These are phyloP conservation scores for Habropoda laboriosa DNA, from an alignment of 1,140 invertebrate species.

Conservation along the genomic window DNA sequence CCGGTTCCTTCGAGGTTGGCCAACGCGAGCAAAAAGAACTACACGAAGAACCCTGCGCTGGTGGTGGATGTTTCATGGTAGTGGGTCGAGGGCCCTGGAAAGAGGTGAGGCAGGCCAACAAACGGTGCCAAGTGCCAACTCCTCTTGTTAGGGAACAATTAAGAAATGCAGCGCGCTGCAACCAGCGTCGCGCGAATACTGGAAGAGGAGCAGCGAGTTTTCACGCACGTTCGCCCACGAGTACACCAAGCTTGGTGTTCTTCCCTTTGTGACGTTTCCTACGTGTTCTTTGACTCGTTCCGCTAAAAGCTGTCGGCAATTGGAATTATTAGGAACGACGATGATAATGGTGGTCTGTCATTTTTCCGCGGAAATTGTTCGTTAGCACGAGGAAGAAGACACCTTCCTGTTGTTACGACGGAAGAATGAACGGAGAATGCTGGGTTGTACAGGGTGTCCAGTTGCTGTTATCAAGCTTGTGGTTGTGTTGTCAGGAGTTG, in stretches of 20 bases:
- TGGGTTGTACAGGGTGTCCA: too few relatives aligned
- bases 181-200: constrained; percentile 49
- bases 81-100: constrained; percentile 64
- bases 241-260: neutral
- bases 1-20: constrained; percentile 33
- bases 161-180: constrained; percentile 74
- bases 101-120: constrained; percentile 68
- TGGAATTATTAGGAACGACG: constrained; percentile 28
- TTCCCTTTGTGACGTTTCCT: neutral
- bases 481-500: too few relatives aligned
- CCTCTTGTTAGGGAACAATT: constrained; percentile 78
- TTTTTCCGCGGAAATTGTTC: neutral
- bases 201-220: constrained; percentile 49
- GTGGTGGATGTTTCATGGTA: constrained; percentile 56
- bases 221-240: constrained; percentile 40
- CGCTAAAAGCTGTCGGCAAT: constrained; percentile 40
- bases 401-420: too few relatives aligned
- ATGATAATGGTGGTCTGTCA: neutral
- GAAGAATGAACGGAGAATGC: too few relatives aligned
- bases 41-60: neutral
- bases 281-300: constrained; percentile 7
- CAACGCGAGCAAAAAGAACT: constrained; percentile 29
- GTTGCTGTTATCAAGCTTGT: too few relatives aligned
- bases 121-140: constrained; percentile 76
- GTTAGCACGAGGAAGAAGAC: too few relatives aligned